phyloP scores from a whole-genome alignment of 2,888 invertebrate species.

The Metalampra italica region DNA sequence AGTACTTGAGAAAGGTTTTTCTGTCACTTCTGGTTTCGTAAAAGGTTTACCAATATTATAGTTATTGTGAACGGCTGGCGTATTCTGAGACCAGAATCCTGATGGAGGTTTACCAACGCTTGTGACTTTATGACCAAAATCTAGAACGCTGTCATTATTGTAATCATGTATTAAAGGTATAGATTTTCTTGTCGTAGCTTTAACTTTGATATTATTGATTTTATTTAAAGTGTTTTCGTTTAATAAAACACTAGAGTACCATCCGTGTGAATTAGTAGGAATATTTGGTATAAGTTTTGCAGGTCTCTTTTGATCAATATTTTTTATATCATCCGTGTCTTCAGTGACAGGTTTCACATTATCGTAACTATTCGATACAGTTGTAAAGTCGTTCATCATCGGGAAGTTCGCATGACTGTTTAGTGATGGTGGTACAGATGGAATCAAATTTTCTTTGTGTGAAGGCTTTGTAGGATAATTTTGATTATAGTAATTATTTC shows the following conservation, averaged over 20 bases:
- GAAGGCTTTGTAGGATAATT: conserved; percentile 18
- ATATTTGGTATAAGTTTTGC: conserved; percentile 59
- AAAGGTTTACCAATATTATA: conserved; percentile 61
- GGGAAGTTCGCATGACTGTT: conserved; percentile 75
- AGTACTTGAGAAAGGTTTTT: conserved; percentile 27
- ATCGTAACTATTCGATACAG: conserved; percentile 19
- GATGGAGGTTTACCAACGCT: conserved; percentile 62
- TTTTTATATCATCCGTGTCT: conserved; percentile 31
- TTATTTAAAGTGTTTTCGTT: conserved; percentile 48
- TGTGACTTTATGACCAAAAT: conserved; percentile 62
- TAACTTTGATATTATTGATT: conserved; percentile 55
- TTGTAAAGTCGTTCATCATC: conserved; percentile 52
- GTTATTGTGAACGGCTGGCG: conserved; percentile 20
- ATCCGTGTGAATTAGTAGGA: conserved; percentile 68
- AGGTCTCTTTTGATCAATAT: conserved; percentile 43
- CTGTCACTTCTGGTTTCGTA: conserved; percentile 36
- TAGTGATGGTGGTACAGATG: conserved; percentile 34
- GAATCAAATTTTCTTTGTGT: conserved; percentile 18
- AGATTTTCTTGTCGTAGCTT: conserved; percentile 59
- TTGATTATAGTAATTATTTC: conserved; percentile 22
- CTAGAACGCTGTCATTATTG: conserved; percentile 42
- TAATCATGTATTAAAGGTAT: conserved; percentile 60
- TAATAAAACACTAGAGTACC: conserved; percentile 59
- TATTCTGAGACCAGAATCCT: conserved; percentile 49
- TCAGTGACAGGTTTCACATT: conserved; percentile 43